Base-by-base conservation (phyloP, 2,113 vertebrate species). In the Aldabrachelys gigantea region DNA sequence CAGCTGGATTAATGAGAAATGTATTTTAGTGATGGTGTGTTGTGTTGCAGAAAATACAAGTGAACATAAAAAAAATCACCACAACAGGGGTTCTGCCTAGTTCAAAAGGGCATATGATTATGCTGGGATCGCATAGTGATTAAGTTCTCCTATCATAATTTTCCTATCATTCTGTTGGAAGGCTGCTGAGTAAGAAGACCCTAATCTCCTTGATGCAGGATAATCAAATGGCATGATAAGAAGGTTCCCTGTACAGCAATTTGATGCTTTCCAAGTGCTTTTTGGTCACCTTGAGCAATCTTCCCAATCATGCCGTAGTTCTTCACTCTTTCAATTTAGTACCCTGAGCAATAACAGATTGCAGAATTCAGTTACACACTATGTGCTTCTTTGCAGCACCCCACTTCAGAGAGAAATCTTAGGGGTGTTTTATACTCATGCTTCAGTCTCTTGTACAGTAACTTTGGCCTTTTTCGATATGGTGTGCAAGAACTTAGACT, bases 271-370 rank as follows among this genome's bases (percentile, higher is more conserved):
- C 79, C 85, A 41, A 79, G n/a, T 91, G 82, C 84, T 56, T 85
- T 75, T 80, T 94, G 87, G 92, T 96, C 89, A 96, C 95, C 88
- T 96, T 95, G 84, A 89, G 89, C 85, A 92, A 84, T 90, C 54
- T 91, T 80, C 59, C 52, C 62, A 29, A 54, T 94, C 87, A 91
- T 0, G 19, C 89, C 85, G 82, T 76, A 72, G 8, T 85, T 62
- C 89, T 88, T 85, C 27, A 38, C 38, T 5, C 90, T 96, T 95
- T 91, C 53, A 12, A 90, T 95, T 82, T 89, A 86, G 44, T 72
- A 78, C 78, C 41, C 52, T 53, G 24, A 31, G 72, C 93, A 89
- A 47, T 89, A 91, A 92, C 90, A 94, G 87, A 92, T 92, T 96
- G 65, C 78, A 92, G 80, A 84, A 82, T 72, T 54, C 31, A 54